A percentile compares a stretch with the other conserved stretches of the same genome.
Conservation (phyloP, 2,797 vertebrate species). For the Botia kubotai region DNA sequence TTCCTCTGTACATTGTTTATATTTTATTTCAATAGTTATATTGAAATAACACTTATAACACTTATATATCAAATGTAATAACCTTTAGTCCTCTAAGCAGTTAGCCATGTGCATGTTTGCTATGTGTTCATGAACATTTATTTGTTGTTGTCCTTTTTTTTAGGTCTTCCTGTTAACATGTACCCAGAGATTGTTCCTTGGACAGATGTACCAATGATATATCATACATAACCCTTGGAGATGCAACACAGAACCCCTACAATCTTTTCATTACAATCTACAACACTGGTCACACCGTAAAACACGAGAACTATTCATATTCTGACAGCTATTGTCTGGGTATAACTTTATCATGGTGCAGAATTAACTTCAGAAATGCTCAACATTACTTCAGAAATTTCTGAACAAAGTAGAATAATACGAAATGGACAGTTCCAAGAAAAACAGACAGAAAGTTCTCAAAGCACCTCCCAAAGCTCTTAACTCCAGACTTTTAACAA, state of each 20-base stretch:
- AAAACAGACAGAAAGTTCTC: slow-evolving; percentile 25
- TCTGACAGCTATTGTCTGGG: neutral
- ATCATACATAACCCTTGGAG: neutral
- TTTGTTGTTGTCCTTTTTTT: neutral
- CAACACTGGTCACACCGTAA: neutral
- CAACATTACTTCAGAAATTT: neutral
- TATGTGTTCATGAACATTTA: neutral
- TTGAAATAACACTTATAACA: too few species aligned
- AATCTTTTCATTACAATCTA: slow-evolving; percentile 22
- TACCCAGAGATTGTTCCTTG: slow-evolving; percentile 4
- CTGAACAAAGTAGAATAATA: neutral
- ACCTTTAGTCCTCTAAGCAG: too few species aligned
- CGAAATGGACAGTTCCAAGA: neutral
- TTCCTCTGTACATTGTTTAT: too few species aligned
- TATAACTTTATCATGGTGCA: neutral
- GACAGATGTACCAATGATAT: neutral
- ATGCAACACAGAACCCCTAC: neutral
- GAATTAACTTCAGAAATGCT: slow-evolving; percentile 7
- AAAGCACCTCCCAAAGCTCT: neutral
- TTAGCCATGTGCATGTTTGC: too few species aligned
- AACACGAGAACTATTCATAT: neutral
- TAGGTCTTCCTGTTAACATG: neutral
- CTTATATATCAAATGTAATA: too few species aligned
- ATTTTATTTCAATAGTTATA: too few species aligned
- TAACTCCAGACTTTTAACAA: slow-evolving; percentile 5